phyloP scores from a whole-genome alignment of 2,797 vertebrate genomes.

The Echiichthys vipera region DNA sequence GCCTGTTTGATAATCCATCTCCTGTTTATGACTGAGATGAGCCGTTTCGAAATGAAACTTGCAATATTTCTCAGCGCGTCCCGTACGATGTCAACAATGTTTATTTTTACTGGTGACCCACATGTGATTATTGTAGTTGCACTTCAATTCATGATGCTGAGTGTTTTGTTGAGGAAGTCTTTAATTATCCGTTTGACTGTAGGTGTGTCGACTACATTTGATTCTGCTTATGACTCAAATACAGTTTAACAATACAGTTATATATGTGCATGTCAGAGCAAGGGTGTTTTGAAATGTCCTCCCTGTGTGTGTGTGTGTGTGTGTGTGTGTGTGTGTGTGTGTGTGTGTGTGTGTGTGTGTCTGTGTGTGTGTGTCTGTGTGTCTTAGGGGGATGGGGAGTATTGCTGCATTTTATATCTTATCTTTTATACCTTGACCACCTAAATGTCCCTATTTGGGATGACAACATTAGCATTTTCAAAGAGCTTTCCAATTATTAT shows the following conservation, averaged over 20 bases:
- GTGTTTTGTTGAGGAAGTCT: not conserved
- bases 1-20: slow-evolving; percentile 10
- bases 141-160: not conserved
- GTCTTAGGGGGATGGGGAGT: no score
- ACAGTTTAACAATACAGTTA: not conserved
- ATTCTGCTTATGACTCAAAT: slow-evolving; percentile 6
- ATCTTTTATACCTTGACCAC: no score
- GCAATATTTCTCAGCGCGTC: not conserved
- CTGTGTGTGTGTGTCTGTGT: no score
- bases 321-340: no score
- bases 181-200: not conserved
- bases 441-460: no score
- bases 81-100: not conserved
- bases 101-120: not conserved
- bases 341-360: no score
- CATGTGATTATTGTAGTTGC: not conserved
- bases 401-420: no score
- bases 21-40: slow-evolving; percentile 36
- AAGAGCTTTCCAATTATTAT: not conserved
- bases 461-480: not conserved
- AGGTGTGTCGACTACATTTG: not conserved
- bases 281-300: no score
- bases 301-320: no score
- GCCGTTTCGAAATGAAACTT: slow-evolving; percentile 50
- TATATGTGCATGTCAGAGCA: no score